Conservation (phyloP, 2,797 vertebrate genomes). For the Microcaecilia unicolor region DNA sequence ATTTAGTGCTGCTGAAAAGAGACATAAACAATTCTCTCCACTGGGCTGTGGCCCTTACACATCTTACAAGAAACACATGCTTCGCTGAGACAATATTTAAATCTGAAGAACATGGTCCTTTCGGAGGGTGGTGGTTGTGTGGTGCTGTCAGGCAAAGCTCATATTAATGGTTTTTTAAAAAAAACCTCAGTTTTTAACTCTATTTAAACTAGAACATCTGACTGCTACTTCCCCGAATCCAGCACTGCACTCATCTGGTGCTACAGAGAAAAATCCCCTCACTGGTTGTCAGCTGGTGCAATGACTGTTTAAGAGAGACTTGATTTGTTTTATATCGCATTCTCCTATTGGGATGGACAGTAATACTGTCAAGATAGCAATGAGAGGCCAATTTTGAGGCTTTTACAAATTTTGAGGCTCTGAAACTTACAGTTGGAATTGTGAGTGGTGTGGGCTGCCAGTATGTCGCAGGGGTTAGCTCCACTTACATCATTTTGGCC, state of each 20-base stretch:
- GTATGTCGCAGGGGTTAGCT: conserved; percentile 9
- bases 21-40: conserved; percentile 45
- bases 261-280: too few relatives aligned
- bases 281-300: too few relatives aligned
- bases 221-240: too few relatives aligned
- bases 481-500: conserved; percentile 37
- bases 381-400: conserved; percentile 11
- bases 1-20: conserved; percentile 2
- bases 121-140: conserved; percentile 56
- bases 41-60: conserved; percentile 24
- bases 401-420: conserved; percentile 15
- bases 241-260: too few relatives aligned
- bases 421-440: conserved; percentile 39
- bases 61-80: conserved; percentile 60
- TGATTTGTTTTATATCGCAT: too few relatives aligned
- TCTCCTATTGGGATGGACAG: conserved; percentile 7
- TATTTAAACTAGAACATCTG: conserved; percentile 2
- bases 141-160: conserved; percentile 50
- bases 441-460: conserved; percentile 20
- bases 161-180: conserved; percentile 30
- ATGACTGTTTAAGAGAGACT: too few relatives aligned
- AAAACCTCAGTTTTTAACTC: conserved; percentile 31
- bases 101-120: conserved; percentile 50
- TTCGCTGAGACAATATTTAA: conserved; percentile 48
- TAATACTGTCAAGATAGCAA: neutral